Conservation (phyloP, 2,113 vertebrate species). For the Gasterosteus aculeatus region DNA sequence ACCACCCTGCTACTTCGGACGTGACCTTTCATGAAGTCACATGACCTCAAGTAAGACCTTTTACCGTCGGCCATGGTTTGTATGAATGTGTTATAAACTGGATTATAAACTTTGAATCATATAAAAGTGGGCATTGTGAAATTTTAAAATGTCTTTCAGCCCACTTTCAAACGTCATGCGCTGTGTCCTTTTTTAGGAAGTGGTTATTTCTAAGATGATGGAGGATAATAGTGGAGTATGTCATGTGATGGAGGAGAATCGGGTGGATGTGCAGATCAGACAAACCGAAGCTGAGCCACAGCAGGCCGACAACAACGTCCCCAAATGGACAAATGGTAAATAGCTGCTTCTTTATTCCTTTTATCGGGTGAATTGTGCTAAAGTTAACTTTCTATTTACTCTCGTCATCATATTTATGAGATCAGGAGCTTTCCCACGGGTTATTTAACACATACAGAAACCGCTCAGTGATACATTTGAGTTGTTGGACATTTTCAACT, state of each 20-base stretch:
- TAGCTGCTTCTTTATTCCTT: background rate
- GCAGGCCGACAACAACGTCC: slow-evolving; percentile 18
- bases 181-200: slow-evolving; percentile 6
- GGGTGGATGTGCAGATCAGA: slow-evolving; percentile 31
- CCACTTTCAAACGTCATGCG: background rate
- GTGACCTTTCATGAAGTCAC: background rate
- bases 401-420: background rate
- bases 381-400: background rate
- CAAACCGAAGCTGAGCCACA: slow-evolving; percentile 12
- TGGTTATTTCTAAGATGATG: slow-evolving; percentile 42
- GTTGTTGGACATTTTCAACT: background rate
- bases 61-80: background rate
- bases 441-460: background rate
- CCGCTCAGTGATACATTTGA: background rate
- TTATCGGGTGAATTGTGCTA: background rate
- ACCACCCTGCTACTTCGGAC: slow-evolving; percentile 2
- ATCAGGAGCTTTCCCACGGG: background rate
- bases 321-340: slow-evolving; percentile 66
- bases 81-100: background rate
- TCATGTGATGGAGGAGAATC: slow-evolving; percentile 39
- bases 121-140: background rate
- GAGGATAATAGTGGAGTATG: slow-evolving; percentile 21
- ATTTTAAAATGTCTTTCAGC: background rate
- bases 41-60: background rate
- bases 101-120: background rate